Percentiles rank a stretch among this genome's conserved stretches.
Evolutionary conservation across 2,113 vertebrate genomes (phyloP).

Genomic region (Trochalopteron elliotii): DNA sequence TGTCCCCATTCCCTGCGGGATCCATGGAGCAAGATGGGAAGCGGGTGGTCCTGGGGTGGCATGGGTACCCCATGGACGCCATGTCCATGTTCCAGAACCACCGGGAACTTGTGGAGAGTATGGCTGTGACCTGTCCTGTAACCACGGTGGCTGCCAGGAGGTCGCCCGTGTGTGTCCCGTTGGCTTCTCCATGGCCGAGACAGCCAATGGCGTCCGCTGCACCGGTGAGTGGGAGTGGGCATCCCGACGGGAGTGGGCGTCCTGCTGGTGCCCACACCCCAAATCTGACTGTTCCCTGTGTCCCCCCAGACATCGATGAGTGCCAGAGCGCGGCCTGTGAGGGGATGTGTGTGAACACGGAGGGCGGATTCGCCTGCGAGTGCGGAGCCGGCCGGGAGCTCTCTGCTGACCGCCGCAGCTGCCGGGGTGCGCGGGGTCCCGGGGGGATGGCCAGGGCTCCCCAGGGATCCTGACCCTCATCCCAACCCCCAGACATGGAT

Average conservation of each 20-base stretch:
- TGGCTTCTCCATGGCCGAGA: constrained; percentile 80
- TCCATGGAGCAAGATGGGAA: not conserved
- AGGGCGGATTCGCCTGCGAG: constrained; percentile 78
- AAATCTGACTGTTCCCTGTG: too few species aligned
- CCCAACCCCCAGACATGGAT: constrained; percentile 64
- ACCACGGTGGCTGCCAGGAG: constrained; percentile 79
- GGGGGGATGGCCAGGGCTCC: not conserved
- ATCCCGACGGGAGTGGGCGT: rapidly evolving
- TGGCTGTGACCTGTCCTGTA: constrained; percentile 78
- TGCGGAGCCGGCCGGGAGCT: constrained; percentile 75
- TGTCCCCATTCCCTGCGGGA: not conserved
- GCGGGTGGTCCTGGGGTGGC: rapidly evolving
- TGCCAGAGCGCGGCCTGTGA: constrained; percentile 73
- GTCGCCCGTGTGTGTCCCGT: constrained; percentile 79
- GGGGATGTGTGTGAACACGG: constrained; percentile 75
- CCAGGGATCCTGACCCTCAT: not conserved
- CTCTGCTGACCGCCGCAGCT: constrained; percentile 72
- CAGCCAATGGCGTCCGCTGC: constrained; percentile 72
- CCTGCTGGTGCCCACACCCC: rapidly evolving
- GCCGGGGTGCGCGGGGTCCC: constrained; percentile 58
- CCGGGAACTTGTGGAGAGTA: constrained; percentile 72
- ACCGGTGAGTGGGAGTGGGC: constrained; percentile 53
- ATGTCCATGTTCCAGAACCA: not conserved
- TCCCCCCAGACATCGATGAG: constrained; percentile 71
- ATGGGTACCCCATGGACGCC: rapidly evolving